Conservation (phyloP, 2,113 vertebrate genomes). For the Tragelaphus strepsiceros region DNA sequence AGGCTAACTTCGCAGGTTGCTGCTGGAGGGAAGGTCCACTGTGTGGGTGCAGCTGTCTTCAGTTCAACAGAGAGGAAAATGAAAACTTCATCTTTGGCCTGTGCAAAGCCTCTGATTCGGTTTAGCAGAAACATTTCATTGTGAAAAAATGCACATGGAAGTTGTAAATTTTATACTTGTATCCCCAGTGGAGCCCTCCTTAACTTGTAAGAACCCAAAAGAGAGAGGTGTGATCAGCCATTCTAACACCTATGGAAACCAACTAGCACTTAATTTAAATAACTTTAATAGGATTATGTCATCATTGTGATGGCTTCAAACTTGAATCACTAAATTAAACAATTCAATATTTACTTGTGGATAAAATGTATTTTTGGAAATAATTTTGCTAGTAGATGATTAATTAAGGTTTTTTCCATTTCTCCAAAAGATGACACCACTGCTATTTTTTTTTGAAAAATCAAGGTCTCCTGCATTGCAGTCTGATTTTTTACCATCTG, state of each 20-base stretch:
- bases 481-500: not conserved
- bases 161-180: not conserved
- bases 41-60: not conserved
- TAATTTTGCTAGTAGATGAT: not conserved
- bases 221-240: not conserved
- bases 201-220: not conserved
- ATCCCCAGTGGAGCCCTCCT: not conserved
- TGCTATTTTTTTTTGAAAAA: not conserved
- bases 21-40: not conserved
- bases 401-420: not conserved
- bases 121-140: not conserved
- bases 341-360: not conserved
- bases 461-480: not conserved
- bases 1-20: not conserved
- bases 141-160: not conserved
- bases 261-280: not conserved
- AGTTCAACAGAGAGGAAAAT: slow-evolving; percentile 28
- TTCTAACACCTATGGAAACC: not conserved
- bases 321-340: not conserved
- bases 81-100: slow-evolving; percentile 38
- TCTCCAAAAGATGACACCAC: not conserved
- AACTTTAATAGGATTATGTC: not conserved
- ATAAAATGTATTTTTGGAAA: not conserved
- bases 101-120: not conserved
- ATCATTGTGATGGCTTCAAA: not conserved